A percentile compares a stretch with the other conserved stretches of the same genome.
These are phyloP conservation scores for Staurois parvus DNA, from an alignment of 2,797 vertebrate species.

Conservation along the genomic window DNA sequence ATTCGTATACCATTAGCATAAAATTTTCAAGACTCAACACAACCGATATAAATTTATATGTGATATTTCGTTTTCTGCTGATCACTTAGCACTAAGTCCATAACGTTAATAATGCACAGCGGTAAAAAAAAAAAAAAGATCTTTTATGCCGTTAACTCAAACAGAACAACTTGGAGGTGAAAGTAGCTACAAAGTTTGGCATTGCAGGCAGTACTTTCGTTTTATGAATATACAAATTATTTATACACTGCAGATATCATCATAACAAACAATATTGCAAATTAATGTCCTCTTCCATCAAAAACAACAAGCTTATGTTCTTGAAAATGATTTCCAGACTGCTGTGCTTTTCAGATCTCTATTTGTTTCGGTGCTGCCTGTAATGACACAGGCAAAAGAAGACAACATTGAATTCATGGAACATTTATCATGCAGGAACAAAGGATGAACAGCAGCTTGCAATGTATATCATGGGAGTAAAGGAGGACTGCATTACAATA, in stretches of 20 bases:
- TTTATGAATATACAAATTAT: constrained; percentile 55
- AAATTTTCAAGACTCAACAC: background rate
- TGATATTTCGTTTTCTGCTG: background rate
- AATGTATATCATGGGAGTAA: constrained; percentile 67
- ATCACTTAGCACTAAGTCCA: background rate
- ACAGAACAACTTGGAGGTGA: constrained; percentile 18
- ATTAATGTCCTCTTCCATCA: constrained; percentile 58
- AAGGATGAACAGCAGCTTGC: constrained; percentile 67
- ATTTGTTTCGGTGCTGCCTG: constrained; percentile 58
- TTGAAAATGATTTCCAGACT: constrained; percentile 54
- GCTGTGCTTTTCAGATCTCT: constrained; percentile 44
- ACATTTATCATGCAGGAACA: constrained; percentile 68
- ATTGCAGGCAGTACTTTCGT: constrained; percentile 15
- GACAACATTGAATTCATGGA: constrained; percentile 66
- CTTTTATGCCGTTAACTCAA: constrained; percentile 21
- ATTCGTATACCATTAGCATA: background rate
- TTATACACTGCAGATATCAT: constrained; percentile 53
- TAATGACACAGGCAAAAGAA: constrained; percentile 67
- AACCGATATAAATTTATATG: background rate
- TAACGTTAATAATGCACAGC: constrained; percentile 13
- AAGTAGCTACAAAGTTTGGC: constrained; percentile 30
- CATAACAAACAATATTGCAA: constrained; percentile 50
- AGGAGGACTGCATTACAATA: constrained; percentile 72
- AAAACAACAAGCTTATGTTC: constrained; percentile 58
- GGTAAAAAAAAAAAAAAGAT: background rate